Evolutionary conservation across 2,113 vertebrate genomes (phyloP).

Genomic region (Myotis yumanensis): DNA sequence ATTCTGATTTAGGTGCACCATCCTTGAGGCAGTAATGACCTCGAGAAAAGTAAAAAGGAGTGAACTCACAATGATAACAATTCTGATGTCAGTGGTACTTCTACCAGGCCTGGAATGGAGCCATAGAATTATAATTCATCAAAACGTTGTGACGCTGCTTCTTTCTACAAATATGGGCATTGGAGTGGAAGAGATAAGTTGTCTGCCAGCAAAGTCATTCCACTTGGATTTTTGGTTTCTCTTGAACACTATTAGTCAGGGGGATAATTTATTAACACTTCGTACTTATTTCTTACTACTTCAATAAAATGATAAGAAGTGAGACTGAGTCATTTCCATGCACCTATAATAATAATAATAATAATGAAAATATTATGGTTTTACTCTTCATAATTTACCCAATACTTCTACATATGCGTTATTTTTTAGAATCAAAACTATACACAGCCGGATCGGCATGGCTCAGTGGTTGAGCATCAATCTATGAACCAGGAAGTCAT

Average conservation of each 20-base stretch:
- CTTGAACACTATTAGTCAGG: not conserved
- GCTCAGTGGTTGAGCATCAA: too few relatives aligned
- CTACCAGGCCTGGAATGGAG: not conserved
- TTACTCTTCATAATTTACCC: constrained; percentile 1
- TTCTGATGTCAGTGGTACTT: not conserved
- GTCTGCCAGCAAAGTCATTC: not conserved
- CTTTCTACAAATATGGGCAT: not conserved
- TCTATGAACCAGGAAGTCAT: too few relatives aligned
- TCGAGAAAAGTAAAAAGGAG: not conserved
- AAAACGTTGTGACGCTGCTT: not conserved
- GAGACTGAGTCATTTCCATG: not conserved
- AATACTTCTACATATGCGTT: not conserved
- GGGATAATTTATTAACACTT: not conserved
- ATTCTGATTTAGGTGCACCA: not conserved
- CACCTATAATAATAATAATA: not conserved
- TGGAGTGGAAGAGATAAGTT: not conserved
- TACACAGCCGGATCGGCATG: not conserved
- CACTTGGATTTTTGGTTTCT: not conserved
- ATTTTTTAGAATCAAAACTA: not conserved
- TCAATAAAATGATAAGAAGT: not conserved
- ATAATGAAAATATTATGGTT: not conserved
- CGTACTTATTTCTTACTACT: not conserved
- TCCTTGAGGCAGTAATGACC: not conserved
- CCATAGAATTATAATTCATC: not conserved
- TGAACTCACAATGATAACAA: not conserved